These are phyloP conservation scores for Brachynemurus nebulosus DNA, from an alignment of 2,888 invertebrate species.

Conservation along the genomic window DNA sequence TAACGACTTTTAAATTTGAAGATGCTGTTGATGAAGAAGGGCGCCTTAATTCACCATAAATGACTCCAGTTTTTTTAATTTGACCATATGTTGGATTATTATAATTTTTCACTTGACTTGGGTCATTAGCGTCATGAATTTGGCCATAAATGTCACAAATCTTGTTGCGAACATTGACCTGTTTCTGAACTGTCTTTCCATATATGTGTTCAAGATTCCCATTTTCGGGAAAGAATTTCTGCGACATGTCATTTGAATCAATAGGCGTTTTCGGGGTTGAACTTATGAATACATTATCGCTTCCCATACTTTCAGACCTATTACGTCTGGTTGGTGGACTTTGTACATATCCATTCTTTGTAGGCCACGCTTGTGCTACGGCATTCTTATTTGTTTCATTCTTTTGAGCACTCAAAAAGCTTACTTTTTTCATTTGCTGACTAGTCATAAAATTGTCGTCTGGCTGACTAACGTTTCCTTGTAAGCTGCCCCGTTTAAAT, in stretches of 20 bases:
- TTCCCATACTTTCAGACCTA: constrained; percentile 18
- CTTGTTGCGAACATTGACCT: constrained; percentile 27
- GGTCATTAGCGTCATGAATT: constrained; percentile 27
- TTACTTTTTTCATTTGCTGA: constrained; percentile 34
- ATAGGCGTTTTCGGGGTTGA: background rate
- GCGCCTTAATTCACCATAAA: constrained; percentile 28
- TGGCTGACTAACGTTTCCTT: constrained; percentile 23
- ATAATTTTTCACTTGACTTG: constrained; percentile 1
- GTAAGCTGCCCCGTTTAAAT: constrained; percentile 38
- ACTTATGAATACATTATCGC: constrained; percentile 28
- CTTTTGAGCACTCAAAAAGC: constrained; percentile 25
- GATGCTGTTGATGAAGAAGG: constrained; percentile 15
- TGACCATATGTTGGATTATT: constrained; percentile 14
- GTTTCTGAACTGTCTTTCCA: constrained; percentile 17
- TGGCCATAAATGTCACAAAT: constrained; percentile 32
- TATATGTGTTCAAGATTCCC: too few species aligned
- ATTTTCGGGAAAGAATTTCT: constrained; percentile 11
- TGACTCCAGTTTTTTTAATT: constrained; percentile 24
- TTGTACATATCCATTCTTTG: constrained; percentile 32
- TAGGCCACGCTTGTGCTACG: constrained; percentile 31
- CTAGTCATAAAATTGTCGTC: constrained; percentile 27
- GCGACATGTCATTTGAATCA: background rate
- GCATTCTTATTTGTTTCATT: constrained; percentile 18
- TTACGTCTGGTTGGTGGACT: constrained; percentile 29
- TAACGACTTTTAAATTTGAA: background rate